Conservation (phyloP, 92 coral and sea anemone genomes). For the Palythoa caribaeorum region DNA sequence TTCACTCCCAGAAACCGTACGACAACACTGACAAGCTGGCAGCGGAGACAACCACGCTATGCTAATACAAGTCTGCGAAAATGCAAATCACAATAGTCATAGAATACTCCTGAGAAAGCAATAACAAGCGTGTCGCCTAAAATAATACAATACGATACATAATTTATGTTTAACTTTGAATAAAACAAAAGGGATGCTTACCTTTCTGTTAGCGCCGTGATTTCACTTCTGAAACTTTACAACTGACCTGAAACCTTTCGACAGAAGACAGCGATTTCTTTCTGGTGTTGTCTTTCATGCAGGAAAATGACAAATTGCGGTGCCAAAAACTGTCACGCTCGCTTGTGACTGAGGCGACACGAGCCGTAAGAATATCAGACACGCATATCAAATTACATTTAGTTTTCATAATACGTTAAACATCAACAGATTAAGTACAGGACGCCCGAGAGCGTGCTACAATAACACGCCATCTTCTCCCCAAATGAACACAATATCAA, state of each 20-base stretch:
- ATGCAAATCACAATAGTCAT: conserved; percentile 51
- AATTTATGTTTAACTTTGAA: conserved; percentile 6
- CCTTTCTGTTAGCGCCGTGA: not conserved
- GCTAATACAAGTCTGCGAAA: conserved; percentile 46
- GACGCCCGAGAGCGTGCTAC: not conserved
- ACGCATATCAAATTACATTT: conserved; percentile 40
- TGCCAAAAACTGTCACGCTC: conserved; percentile 15
- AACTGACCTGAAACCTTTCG: not conserved
- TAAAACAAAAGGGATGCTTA: conserved; percentile 30
- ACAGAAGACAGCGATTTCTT: not conserved
- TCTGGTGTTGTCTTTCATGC: not conserved
- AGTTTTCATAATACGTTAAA: conserved; percentile 31
- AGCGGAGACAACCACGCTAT: conserved; percentile 35
- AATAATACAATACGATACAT: conserved; percentile 22
- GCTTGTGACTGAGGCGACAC: conserved; percentile 3
- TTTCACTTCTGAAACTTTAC: not conserved
- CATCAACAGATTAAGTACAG: conserved; percentile 10
- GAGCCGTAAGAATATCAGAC: not conserved
- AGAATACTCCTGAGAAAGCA: conserved; percentile 23
- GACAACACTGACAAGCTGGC: conserved; percentile 16
- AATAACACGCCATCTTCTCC: not conserved
- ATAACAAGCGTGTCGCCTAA: conserved; percentile 42
- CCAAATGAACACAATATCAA: not conserved
- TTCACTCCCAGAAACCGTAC: conserved; percentile 38
- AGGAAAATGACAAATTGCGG: not conserved